Evolutionary conservation across 1,140 invertebrate genomes (phyloP).

Genomic region (Trichonephila clavata): DNA sequence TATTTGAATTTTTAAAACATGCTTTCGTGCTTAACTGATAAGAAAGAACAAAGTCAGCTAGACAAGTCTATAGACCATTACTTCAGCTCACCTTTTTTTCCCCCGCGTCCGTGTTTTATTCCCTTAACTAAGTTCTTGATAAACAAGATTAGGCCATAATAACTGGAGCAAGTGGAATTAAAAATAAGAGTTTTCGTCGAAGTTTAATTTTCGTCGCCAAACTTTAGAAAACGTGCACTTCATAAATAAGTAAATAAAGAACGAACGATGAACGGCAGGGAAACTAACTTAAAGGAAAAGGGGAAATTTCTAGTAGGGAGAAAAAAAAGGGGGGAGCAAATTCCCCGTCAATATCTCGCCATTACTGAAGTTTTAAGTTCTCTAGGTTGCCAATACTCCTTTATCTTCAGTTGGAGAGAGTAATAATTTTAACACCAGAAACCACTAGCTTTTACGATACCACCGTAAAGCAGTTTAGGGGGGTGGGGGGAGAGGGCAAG

Average conservation of each 20-base stretch:
- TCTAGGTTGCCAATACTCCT: constrained; percentile 65
- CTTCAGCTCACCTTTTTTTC: not conserved
- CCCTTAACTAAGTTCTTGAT: constrained; percentile 71
- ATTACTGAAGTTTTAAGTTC: constrained; percentile 74
- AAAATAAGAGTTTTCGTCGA: constrained; percentile 64
- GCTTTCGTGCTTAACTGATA: constrained; percentile 27
- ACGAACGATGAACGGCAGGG: not conserved
- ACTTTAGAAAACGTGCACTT: constrained; percentile 37
- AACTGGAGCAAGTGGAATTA: constrained; percentile 6
- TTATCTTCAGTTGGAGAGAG: constrained; percentile 52
- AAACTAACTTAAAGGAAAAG: constrained; percentile 30
- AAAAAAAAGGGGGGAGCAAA: constrained; percentile 5
- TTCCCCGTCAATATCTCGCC: constrained; percentile 69
- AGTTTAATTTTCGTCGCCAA: constrained; percentile 69
- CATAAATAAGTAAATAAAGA: constrained; percentile 68
- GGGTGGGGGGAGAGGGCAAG: no score
- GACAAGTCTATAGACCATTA: constrained; percentile 17
- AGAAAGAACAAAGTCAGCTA: constrained; percentile 59
- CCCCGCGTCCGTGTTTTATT: not conserved
- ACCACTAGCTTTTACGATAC: constrained; percentile 65
- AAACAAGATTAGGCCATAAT: constrained; percentile 67
- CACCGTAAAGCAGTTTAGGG: constrained; percentile 48
- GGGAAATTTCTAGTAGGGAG: not conserved
- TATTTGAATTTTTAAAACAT: constrained; percentile 43
- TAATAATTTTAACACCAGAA: constrained; percentile 70